phyloP scores from a whole-genome alignment of 2,888 invertebrate genomes.

The Busseola fusca region DNA sequence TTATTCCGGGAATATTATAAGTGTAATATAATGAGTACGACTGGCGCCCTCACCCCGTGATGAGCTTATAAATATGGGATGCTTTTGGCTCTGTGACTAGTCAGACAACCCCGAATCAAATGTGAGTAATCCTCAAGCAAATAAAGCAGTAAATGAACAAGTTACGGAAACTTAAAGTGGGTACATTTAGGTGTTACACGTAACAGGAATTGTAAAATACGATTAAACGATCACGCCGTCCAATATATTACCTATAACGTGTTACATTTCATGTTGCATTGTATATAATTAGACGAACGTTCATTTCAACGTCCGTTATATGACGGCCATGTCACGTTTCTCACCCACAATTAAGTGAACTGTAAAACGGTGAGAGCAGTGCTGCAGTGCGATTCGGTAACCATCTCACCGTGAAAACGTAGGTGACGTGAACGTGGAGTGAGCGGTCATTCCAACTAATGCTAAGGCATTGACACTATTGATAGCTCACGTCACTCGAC shows the following conservation, averaged over 20 bases:
- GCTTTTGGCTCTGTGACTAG: background rate
- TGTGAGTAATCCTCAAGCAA: background rate
- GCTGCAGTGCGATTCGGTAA: no score
- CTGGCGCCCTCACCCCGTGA: background rate
- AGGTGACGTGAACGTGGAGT: no score
- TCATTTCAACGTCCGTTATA: background rate
- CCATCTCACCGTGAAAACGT: no score
- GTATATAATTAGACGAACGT: background rate
- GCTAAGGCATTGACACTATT: no score
- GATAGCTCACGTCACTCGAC: no score
- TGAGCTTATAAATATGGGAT: conserved; percentile 5
- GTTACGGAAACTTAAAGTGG: background rate
- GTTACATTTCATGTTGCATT: background rate
- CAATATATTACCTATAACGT: background rate
- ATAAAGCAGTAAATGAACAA: background rate
- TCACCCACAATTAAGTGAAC: background rate
- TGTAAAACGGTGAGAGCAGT: background rate
- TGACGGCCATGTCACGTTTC: background rate
- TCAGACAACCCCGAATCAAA: background rate
- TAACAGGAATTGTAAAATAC: background rate
- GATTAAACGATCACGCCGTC: background rate
- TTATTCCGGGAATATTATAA: background rate
- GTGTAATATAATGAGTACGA: background rate
- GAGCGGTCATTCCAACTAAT: no score
- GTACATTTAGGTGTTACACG: background rate